Evolutionary conservation across 1,140 invertebrate species (phyloP).

Genomic region (Acromyrmex charruanus): DNA sequence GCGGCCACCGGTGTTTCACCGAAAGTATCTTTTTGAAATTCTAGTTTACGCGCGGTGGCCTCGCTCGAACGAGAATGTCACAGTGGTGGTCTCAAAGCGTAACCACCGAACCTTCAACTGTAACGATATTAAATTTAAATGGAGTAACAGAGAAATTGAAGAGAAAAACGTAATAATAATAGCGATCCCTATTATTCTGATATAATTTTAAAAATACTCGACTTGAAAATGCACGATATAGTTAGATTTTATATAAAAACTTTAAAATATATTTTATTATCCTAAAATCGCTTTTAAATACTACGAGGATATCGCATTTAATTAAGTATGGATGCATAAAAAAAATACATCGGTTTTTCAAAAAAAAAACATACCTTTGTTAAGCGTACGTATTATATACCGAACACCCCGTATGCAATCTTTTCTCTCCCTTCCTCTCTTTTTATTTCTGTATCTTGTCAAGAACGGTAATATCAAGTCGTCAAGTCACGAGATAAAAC

Average conservation of each 20-base stretch:
- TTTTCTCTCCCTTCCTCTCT: background rate
- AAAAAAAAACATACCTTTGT: background rate
- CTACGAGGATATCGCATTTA: background rate
- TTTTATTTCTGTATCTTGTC: constrained; percentile 13
- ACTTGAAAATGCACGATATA: background rate
- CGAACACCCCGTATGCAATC: background rate
- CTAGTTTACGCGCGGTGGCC: background rate
- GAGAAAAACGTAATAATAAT: constrained; percentile 9
- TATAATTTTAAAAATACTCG: background rate
- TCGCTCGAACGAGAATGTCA: background rate
- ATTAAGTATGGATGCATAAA: background rate
- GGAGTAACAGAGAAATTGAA: background rate
- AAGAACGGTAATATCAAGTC: constrained; percentile 17
- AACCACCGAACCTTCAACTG: constrained; percentile 12
- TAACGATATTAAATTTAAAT: constrained; percentile 36
- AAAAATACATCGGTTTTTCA: background rate
- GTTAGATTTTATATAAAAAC: background rate
- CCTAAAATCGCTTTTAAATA: background rate
- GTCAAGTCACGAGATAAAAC: constrained; percentile 37
- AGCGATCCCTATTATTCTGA: background rate
- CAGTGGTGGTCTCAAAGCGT: constrained; percentile 9
- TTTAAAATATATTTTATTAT: background rate
- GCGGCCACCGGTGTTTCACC: background rate
- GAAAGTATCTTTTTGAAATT: constrained; percentile 43
- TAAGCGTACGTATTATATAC: background rate